These are phyloP conservation scores for Gobius niger DNA, from an alignment of 2,113 vertebrate genomes.

Conservation along the genomic window DNA sequence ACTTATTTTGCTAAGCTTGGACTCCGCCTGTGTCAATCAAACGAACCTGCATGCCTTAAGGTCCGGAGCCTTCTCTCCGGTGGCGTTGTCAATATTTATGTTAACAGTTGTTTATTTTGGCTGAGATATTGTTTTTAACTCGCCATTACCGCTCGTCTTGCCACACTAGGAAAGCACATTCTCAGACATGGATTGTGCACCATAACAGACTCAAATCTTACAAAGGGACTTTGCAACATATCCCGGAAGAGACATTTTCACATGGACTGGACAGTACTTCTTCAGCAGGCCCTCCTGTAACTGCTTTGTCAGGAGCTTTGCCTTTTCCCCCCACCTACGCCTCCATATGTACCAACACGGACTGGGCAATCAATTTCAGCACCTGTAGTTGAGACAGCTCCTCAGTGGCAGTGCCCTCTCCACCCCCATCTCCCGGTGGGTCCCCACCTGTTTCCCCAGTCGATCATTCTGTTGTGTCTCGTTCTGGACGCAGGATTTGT, in stretches of 20 bases:
- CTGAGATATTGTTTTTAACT: no score
- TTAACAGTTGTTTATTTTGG: no score
- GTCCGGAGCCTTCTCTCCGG: no score
- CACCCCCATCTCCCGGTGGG: neutral
- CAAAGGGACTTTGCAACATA: neutral
- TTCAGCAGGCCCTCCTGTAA: no score
- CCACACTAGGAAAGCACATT: neutral
- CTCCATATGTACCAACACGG: neutral
- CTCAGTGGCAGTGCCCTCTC: neutral
- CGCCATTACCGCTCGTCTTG: no score
- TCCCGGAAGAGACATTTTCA: neutral
- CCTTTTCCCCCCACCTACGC: neutral
- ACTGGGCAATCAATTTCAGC: neutral
- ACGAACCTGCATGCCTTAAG: no score
- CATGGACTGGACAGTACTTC: neutral
- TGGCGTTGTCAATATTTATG: no score
- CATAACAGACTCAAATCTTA: neutral
- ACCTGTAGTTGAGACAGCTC: neutral
- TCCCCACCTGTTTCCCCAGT: neutral
- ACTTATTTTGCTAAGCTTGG: no score
- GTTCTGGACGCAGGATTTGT: neutral
- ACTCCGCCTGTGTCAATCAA: no score
- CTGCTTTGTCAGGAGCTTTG: neutral
- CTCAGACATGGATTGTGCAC: neutral
- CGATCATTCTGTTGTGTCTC: neutral